Base-by-base conservation (phyloP, 2,797 vertebrate species). In the Threskiornis aethiopicus region DNA sequence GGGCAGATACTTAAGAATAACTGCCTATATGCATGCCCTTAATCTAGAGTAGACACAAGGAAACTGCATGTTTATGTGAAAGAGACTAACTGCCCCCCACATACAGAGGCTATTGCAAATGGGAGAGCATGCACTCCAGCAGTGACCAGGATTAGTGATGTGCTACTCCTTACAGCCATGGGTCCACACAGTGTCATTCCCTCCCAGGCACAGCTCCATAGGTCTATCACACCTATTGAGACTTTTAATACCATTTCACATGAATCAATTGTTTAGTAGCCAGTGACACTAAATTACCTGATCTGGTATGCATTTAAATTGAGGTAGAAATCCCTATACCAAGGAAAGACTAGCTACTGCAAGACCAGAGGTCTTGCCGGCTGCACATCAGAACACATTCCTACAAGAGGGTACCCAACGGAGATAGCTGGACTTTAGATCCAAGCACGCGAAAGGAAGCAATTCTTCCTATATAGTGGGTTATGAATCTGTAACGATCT, bases 21-120 rank as follows among this genome's bases (percentile, higher is more conserved):
- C 25, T 59, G 25, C 35, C 25, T 44, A 7, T 35, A 31, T 13
- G 8, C 13, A 44, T 44, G 46, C 4, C 6, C 16, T 66, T 80
- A 49, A 26, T 58, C 25, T 51, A 41, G 25, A 67, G 37, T 33
- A 57, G 33, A n/a, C n/a, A 72, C 13, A 41, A 76, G 29, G 33
- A 70, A 80, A 47, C 18, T 51, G 24, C 20, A 26, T 19, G 18
- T 31, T 67, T 20, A 9, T n/a, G 20, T 46, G 39, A 47, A 59
- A 55, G 58, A 41, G 10, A 17, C 59, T 71, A 58, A 52, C 18
- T 76, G n/a, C 35, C 14, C 65, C 22, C 20, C 29, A 17, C 17
- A 10, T 41, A 46, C 35, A 66, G 35, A 72, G 5, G 2, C 26
- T 51, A 33, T 19, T 0, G 0, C 41, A 51, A 19, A 51, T 26